Evolutionary conservation across 2,888 invertebrate species (phyloP).

Genomic region (Mythimna albipuncta): DNA sequence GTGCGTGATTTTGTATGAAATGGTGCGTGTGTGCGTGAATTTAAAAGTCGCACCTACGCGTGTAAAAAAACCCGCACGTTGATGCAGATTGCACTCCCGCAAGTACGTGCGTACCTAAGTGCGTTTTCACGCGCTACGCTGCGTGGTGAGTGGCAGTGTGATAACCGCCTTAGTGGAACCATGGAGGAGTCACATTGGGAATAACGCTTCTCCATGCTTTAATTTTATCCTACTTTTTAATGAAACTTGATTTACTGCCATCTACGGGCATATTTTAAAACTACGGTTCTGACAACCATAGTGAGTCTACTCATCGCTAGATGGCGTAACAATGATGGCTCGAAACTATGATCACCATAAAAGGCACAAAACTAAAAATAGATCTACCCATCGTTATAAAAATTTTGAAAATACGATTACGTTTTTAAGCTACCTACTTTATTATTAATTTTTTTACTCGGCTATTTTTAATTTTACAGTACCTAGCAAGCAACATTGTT

Average conservation of each 20-base stretch:
- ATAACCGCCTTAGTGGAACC: background rate
- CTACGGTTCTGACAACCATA: background rate
- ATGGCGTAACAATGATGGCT: constrained; percentile 7
- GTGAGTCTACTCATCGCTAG: constrained; percentile 31
- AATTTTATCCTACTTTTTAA: background rate
- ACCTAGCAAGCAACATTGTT: constrained; percentile 36
- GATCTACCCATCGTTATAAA: too few relatives aligned
- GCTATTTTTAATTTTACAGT: background rate
- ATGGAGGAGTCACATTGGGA: background rate
- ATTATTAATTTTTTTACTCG: background rate
- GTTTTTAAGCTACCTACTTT: too few relatives aligned
- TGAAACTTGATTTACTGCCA: constrained; percentile 24
- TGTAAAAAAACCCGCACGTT: too few relatives aligned
- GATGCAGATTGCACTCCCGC: too few relatives aligned
- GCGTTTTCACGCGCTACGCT: too few relatives aligned
- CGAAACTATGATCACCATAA: background rate
- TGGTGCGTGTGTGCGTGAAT: too few relatives aligned
- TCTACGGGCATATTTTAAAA: constrained; percentile 16
- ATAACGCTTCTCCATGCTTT: background rate
- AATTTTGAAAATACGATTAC: too few relatives aligned
- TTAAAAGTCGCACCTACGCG: too few relatives aligned
- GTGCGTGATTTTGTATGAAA: too few relatives aligned
- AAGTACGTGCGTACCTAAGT: too few relatives aligned
- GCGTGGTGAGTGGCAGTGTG: too few relatives aligned
- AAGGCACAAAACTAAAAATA: background rate